Percentiles rank a stretch among this genome's conserved stretches.
These are phyloP conservation scores for rat (Rattus norvegicus) DNA, from an alignment of 2,113 vertebrate genomes.

Conservation along the genomic window GRCr8 NC_086026.1:91462001-91462500, in stretches of 20 bases:
- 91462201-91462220: not conserved
- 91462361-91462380: not conserved
- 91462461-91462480: not conserved
- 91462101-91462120: not conserved
- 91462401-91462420: not conserved
- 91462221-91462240: not conserved
- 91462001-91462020: not conserved
- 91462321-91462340: not conserved
- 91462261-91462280: not conserved
- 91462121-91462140: not conserved
- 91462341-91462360: not conserved
- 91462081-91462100: not conserved
- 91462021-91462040: not conserved
- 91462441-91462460: not conserved
- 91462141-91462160: not conserved
- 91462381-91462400: not conserved
- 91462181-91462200: not conserved
- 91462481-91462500: not conserved
- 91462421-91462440: not conserved
- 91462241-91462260: not conserved
- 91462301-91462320: not conserved
- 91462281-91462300: not conserved
- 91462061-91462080: not conserved
- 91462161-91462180: not conserved
- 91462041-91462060: not conserved